Conservation (phyloP, 2,888 invertebrate species). For the Osedax frankpressi region DNA sequence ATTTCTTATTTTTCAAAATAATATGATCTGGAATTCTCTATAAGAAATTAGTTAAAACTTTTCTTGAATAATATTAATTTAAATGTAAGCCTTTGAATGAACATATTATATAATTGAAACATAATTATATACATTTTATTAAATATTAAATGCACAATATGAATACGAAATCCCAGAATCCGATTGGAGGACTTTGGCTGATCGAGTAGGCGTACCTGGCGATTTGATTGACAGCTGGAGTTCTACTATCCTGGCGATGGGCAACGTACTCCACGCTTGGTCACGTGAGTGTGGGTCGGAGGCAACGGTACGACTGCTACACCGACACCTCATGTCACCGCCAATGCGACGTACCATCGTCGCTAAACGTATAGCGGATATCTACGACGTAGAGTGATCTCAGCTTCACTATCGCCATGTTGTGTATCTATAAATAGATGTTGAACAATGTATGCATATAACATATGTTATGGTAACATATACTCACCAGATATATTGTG, state of each 20-base stretch:
- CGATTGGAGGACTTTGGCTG: conserved; percentile 43
- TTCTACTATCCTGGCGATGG: conserved; percentile 39
- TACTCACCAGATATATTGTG: too few species aligned
- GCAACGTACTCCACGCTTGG: conserved; percentile 41
- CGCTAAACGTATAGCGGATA: conserved; percentile 40
- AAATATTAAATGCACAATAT: background rate
- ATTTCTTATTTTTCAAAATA: too few species aligned
- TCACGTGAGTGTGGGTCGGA: conserved; percentile 29
- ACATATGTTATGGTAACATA: too few species aligned
- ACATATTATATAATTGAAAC: too few species aligned
- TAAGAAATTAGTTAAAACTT: too few species aligned
- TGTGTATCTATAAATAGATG: too few species aligned
- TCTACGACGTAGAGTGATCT: conserved; percentile 38
- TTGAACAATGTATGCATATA: too few species aligned
- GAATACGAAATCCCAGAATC: conserved; percentile 30
- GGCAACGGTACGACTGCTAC: conserved; percentile 41
- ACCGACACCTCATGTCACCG: conserved; percentile 42
- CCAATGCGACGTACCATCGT: conserved; percentile 38
- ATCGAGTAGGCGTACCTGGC: conserved; percentile 37
- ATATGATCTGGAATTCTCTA: too few species aligned
- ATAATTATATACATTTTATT: too few species aligned
- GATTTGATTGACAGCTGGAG: conserved; percentile 37
- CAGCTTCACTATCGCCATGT: too few species aligned
- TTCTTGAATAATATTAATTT: too few species aligned
- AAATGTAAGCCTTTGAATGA: too few species aligned